Conservation (phyloP, 2,113 vertebrate genomes). For the Aegotheles bennettii region DNA sequence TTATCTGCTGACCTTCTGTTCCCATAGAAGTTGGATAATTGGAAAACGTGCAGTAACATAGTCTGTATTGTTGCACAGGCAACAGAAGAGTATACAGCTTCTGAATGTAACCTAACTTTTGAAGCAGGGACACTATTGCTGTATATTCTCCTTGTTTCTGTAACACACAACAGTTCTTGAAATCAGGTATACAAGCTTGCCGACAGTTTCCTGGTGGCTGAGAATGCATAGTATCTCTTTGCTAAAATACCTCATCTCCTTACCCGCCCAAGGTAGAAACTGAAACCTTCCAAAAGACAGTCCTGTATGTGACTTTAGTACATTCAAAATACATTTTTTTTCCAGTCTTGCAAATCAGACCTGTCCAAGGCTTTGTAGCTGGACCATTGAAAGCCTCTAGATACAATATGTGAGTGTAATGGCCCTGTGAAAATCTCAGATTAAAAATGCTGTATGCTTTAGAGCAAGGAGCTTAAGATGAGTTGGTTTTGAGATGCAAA, state of each 20-base stretch:
- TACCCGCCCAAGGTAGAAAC: background rate
- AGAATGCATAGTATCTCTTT: background rate
- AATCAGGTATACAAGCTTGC: background rate
- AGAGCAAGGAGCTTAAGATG: background rate
- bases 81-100: background rate
- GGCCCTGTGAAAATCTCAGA: background rate
- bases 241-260: background rate
- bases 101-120: background rate
- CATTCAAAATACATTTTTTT: background rate
- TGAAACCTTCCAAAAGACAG: background rate
- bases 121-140: background rate
- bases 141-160: background rate
- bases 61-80: background rate
- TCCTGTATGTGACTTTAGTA: background rate
- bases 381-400: background rate
- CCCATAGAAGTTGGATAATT: background rate
- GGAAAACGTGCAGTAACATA: background rate
- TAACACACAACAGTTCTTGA: background rate
- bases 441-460: background rate
- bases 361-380: background rate
- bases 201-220: background rate
- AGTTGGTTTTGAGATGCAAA: background rate
- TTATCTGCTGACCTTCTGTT: conserved; percentile 35
- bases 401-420: background rate
- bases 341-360: background rate